Percentiles rank a stretch among this genome's conserved stretches.
Conservation (phyloP, 2,888 invertebrate genomes). For the Sthenelais limicola region DNA sequence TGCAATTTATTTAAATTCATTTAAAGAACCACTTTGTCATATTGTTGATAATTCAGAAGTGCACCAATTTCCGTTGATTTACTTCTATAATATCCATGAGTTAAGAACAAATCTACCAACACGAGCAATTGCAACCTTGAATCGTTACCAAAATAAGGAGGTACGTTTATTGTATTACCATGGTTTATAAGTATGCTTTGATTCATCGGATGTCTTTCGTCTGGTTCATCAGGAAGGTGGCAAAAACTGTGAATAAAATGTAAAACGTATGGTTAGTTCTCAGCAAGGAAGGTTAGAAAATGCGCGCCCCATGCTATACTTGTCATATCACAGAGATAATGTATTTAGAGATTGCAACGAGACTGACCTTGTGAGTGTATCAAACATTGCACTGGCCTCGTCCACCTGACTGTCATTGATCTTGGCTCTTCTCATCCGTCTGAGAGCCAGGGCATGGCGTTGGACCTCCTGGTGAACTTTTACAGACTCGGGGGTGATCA, state of each 20-base stretch:
- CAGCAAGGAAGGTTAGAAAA: background rate
- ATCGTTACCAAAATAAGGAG: too few relatives aligned
- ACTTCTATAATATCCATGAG: too few relatives aligned
- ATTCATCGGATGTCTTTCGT: slow-evolving; percentile 71
- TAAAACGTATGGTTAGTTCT: background rate
- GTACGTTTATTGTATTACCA: slow-evolving; percentile 55
- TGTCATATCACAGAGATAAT: too few relatives aligned
- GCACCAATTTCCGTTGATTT: too few relatives aligned
- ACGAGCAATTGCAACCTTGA: too few relatives aligned
- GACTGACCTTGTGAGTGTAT: slow-evolving; percentile 49
- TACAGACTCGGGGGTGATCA: slow-evolving; percentile 70
- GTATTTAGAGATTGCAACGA: too few relatives aligned
- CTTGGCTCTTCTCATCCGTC: slow-evolving; percentile 65
- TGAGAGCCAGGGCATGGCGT: slow-evolving; percentile 67
- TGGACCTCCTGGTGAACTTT: slow-evolving; percentile 69
- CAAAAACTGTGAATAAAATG: slow-evolving; percentile 60
- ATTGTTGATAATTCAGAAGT: too few relatives aligned
- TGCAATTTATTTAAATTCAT: too few relatives aligned
- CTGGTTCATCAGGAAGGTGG: slow-evolving; percentile 68
- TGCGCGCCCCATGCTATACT: too few relatives aligned
- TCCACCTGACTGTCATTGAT: slow-evolving; percentile 69
- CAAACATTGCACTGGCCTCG: slow-evolving; percentile 67
- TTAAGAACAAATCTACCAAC: too few relatives aligned
- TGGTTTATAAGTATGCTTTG: slow-evolving; percentile 72
- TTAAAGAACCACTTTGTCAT: too few relatives aligned